Evolutionary conservation across 1,140 invertebrate species (phyloP).

Genomic region (Solen grandis): DNA sequence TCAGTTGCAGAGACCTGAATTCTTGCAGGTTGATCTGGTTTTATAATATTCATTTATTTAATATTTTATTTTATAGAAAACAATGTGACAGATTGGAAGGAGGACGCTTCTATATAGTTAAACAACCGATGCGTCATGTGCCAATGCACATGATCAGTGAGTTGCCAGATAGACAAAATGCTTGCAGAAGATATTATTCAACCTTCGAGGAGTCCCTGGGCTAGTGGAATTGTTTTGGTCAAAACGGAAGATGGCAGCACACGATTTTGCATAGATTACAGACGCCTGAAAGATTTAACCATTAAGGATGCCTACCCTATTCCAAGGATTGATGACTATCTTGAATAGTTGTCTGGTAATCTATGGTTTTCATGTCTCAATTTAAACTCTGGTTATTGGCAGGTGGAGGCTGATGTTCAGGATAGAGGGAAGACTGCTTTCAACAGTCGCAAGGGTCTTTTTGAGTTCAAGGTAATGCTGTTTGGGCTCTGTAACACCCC

Average conservation of each 20-base stretch:
- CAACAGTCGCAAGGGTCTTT: conserved; percentile 46
- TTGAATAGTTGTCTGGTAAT: conserved; percentile 57
- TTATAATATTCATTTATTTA: too few relatives aligned
- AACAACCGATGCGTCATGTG: too few relatives aligned
- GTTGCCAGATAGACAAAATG: conserved; percentile 36
- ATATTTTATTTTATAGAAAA: too few relatives aligned
- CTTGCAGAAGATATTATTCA: conserved; percentile 42
- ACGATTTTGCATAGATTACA: conserved; percentile 70
- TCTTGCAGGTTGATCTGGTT: too few relatives aligned
- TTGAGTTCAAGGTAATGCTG: conserved; percentile 60
- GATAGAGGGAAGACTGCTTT: conserved; percentile 77
- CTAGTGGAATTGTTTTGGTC: too few relatives aligned
- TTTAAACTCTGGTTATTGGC: conserved; percentile 75
- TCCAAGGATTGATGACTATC: conserved; percentile 65
- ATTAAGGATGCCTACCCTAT: conserved; percentile 62
- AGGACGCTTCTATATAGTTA: too few relatives aligned
- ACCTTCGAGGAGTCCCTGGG: conserved; percentile 64
- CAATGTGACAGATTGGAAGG: too few relatives aligned
- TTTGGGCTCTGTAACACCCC: conserved; percentile 38
- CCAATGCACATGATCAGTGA: too few relatives aligned
- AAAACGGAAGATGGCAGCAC: conserved; percentile 64
- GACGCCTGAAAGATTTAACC: conserved; percentile 64
- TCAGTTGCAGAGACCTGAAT: too few relatives aligned
- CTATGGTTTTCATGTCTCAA: conserved; percentile 60
- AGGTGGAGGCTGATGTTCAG: conserved; percentile 74